phyloP scores from a whole-genome alignment of 1,140 invertebrate genomes.

The Zaprionus capensis region DNA sequence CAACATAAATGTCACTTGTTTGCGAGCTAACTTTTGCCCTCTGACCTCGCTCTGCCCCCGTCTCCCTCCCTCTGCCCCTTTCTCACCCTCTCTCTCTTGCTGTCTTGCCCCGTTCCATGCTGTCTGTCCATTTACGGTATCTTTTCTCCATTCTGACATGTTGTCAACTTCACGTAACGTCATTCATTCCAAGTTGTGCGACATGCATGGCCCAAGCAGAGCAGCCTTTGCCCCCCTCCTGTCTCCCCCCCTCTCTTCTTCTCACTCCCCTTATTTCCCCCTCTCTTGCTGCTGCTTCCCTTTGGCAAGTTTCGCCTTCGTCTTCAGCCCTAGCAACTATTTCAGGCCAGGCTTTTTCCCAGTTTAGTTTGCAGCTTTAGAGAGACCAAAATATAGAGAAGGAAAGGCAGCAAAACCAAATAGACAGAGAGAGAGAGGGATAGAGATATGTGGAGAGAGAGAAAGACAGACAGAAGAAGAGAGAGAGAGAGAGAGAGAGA shows the following conservation, averaged over 20 bases:
- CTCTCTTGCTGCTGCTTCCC: background rate
- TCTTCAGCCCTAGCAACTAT: background rate
- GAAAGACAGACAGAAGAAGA: background rate
- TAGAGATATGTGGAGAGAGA: background rate
- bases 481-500: background rate
- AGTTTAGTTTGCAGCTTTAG: constrained; percentile 36
- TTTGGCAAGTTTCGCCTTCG: background rate
- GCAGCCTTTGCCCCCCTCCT: background rate
- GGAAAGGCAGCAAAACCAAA: background rate
- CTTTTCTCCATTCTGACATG: constrained; percentile 79
- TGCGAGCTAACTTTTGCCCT: constrained; percentile 50
- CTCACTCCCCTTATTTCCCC: background rate
- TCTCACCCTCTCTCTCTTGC: background rate
- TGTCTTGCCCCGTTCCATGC: constrained; percentile 15
- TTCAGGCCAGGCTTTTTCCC: constrained; percentile 28
- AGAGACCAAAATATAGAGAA: background rate
- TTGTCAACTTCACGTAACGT: constrained; percentile 80
- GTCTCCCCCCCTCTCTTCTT: background rate
- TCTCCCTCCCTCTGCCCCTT: background rate
- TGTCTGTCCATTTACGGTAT: constrained; percentile 63
- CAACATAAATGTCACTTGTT: constrained; percentile 81
- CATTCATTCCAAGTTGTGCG: constrained; percentile 77
- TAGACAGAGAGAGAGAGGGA: background rate
- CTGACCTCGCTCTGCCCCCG: background rate
- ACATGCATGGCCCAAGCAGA: constrained; percentile 60